phyloP scores from a whole-genome alignment of 2,888 invertebrate genomes.

The Cactoblastis cactorum region DNA sequence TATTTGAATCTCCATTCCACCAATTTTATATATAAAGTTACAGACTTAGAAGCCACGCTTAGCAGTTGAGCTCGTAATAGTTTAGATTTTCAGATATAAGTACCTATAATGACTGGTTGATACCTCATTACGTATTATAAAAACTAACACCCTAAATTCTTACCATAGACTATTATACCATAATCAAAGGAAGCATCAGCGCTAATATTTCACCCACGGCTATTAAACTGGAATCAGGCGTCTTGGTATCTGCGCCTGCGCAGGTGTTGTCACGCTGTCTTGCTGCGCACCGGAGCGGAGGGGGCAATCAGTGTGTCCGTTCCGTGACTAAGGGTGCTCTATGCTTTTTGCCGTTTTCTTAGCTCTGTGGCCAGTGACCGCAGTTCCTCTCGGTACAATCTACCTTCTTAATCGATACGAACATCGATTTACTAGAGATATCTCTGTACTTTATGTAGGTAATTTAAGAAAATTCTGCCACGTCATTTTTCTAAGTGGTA shows the following conservation, averaged over 20 bases:
- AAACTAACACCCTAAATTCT: neutral
- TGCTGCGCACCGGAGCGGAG: neutral
- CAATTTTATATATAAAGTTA: too few relatives aligned
- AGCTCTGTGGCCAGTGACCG: slow-evolving; percentile 2
- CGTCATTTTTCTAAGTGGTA: too few relatives aligned
- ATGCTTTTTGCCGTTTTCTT: slow-evolving; percentile 12
- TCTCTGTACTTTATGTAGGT: too few relatives aligned
- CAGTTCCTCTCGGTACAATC: slow-evolving; percentile 1
- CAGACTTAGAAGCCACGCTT: too few relatives aligned
- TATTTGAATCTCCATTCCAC: too few relatives aligned
- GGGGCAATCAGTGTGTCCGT: slow-evolving; percentile 2
- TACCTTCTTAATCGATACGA: too few relatives aligned
- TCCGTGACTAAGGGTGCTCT: slow-evolving; percentile 8
- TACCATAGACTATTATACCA: neutral
- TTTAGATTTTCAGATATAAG: too few relatives aligned
- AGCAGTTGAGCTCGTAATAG: too few relatives aligned
- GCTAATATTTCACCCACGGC: neutral
- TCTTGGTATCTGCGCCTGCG: slow-evolving; percentile 1
- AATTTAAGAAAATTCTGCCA: too few relatives aligned
- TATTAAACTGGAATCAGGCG: neutral
- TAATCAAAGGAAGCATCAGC: neutral
- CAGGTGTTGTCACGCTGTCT: slow-evolving; percentile 7
- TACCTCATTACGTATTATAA: neutral
- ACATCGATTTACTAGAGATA: too few relatives aligned
- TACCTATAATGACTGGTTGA: too few relatives aligned